Conservation (phyloP, 2,113 vertebrate species). For the Prochilodus magdalenae region DNA sequence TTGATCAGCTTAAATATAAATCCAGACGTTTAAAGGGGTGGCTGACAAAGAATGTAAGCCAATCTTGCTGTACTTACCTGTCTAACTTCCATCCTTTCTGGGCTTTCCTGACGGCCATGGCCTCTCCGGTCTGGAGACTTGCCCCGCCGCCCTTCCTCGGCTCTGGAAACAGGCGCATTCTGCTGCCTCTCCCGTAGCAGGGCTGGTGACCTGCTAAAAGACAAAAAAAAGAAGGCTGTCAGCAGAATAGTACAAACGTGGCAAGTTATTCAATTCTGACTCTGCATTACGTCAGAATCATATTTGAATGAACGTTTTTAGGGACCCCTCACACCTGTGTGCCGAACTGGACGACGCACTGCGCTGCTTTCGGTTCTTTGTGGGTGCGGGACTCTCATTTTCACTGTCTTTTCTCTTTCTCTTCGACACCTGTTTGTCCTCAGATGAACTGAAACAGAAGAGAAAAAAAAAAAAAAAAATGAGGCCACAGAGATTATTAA, state of each 20-base stretch:
- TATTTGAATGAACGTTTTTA: background rate
- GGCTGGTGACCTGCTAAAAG: conserved; percentile 68
- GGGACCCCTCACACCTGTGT: conserved; percentile 61
- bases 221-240: background rate
- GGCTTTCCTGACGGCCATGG: conserved; percentile 55
- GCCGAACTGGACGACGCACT: conserved; percentile 70
- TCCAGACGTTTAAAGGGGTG: no score
- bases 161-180: conserved; percentile 55
- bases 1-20: no score
- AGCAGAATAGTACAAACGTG: background rate
- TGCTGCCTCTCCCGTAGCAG: conserved; percentile 55
- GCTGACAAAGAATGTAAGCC: no score
- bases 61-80: conserved; percentile 58
- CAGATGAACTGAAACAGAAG: conserved; percentile 69
- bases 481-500: background rate
- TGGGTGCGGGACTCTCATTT: conserved; percentile 62
- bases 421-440: conserved; percentile 66
- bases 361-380: conserved; percentile 54
- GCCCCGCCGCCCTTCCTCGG: conserved; percentile 61
- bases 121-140: conserved; percentile 68
- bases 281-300: no score
- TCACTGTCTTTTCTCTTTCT: conserved; percentile 63
- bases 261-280: no score
- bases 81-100: conserved; percentile 52
- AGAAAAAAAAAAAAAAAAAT: background rate